Conservation (phyloP, 2,888 invertebrate genomes). For the Serrognathus titanus region DNA sequence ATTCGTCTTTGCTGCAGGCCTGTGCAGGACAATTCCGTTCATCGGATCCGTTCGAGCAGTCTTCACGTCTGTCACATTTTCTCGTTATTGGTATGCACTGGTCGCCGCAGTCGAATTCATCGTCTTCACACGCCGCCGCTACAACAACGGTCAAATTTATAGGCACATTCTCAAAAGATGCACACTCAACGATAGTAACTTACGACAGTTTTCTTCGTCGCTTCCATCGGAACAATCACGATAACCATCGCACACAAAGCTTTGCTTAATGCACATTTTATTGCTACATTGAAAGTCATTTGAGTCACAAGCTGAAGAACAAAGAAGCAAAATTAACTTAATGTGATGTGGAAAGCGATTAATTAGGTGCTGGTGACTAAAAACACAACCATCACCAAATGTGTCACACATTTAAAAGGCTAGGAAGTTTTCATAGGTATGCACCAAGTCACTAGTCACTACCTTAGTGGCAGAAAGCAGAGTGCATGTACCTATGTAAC, state of each 20-base stretch:
- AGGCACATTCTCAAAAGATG: not conserved
- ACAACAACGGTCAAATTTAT: constrained; percentile 45
- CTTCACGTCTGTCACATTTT: constrained; percentile 58
- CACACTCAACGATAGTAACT: constrained; percentile 23
- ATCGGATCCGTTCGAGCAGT: constrained; percentile 60
- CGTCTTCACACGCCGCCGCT: constrained; percentile 31
- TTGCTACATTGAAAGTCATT: constrained; percentile 59
- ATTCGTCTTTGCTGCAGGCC: constrained; percentile 54
- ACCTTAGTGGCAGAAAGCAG: too few species aligned
- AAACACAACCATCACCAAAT: too few species aligned
- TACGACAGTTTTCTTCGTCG: constrained; percentile 57
- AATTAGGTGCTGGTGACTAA: too few species aligned
- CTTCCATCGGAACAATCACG: constrained; percentile 58
- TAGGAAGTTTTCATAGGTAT: too few species aligned
- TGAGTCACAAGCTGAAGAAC: constrained; percentile 55
- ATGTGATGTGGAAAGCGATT: too few species aligned
- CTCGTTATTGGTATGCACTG: constrained; percentile 55
- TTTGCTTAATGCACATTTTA: constrained; percentile 52
- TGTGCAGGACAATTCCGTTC: constrained; percentile 51
- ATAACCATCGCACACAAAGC: constrained; percentile 49
- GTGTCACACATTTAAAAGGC: too few species aligned
- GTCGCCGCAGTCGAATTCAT: constrained; percentile 62
- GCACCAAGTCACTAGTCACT: too few species aligned
- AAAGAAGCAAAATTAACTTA: constrained; percentile 4
- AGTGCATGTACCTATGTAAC: too few species aligned